Conservation (phyloP, 1,140 invertebrate species). For the Coptotermes formosanus region DNA sequence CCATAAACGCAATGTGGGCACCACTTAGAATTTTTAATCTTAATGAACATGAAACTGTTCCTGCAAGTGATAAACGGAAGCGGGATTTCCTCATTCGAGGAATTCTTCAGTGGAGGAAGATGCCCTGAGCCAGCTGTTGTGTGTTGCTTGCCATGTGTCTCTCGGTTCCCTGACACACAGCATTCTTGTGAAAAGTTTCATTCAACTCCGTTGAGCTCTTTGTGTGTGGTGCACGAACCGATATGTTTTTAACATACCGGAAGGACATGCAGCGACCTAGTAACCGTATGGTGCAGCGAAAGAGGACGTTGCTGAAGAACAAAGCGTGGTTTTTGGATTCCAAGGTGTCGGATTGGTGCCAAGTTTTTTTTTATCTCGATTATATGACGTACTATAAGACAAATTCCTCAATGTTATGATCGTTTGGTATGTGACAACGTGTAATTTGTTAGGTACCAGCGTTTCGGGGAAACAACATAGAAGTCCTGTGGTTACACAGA, state of each 20-base stretch:
- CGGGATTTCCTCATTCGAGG: neutral
- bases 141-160: neutral
- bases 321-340: neutral
- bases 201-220: neutral
- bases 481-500: too few relatives aligned
- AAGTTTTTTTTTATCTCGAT: neutral
- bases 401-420: too few relatives aligned
- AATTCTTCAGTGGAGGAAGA: neutral
- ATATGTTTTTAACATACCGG: neutral
- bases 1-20: too few relatives aligned
- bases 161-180: neutral
- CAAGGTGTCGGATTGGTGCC: neutral
- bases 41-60: too few relatives aligned
- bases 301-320: neutral
- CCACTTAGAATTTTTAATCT: too few relatives aligned
- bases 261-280: neutral
- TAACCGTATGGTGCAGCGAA: neutral
- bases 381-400: too few relatives aligned
- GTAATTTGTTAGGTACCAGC: too few relatives aligned
- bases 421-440: too few relatives aligned
- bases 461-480: too few relatives aligned
- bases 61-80: too few relatives aligned
- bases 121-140: neutral
- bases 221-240: neutral
- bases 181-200: slow-evolving; percentile 9